Percentiles rank a stretch among this genome's conserved stretches.
These are phyloP conservation scores for Callionymus lyra DNA, from an alignment of 2,113 vertebrate species.

Conservation along the genomic window DNA sequence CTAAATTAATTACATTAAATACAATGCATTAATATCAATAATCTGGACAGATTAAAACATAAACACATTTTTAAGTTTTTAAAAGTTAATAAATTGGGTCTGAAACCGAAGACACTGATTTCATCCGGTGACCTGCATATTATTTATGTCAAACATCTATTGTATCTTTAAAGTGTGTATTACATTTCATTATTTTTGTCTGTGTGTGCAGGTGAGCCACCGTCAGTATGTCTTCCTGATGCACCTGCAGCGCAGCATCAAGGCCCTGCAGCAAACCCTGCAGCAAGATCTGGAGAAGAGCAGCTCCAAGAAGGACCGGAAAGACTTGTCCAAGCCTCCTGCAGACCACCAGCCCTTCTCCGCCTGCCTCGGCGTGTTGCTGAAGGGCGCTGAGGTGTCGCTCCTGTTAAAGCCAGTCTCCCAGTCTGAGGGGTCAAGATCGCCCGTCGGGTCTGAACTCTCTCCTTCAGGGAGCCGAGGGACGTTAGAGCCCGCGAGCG, in stretches of 20 bases:
- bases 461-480: constrained; percentile 74
- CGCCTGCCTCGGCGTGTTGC: constrained; percentile 78
- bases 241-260: constrained; percentile 82
- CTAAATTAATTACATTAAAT: no score
- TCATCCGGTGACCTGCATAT: no score
- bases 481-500: constrained; percentile 52
- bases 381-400: constrained; percentile 86
- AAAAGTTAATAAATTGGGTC: no score
- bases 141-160: no score
- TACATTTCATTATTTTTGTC: background rate
- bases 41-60: no score
- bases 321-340: constrained; percentile 55
- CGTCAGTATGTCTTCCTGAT: constrained; percentile 87
- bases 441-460: constrained; percentile 66
- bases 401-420: constrained; percentile 82
- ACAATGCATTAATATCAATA: no score
- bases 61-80: no score
- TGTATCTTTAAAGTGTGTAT: no score
- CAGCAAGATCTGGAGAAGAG: constrained; percentile 83
- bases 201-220: constrained; percentile 74
- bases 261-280: constrained; percentile 79
- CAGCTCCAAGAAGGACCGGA: constrained; percentile 73
- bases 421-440: constrained; percentile 57
- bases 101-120: no score
- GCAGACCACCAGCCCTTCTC: constrained; percentile 70